Evolutionary conservation across 35 echinoderm and acorn worm species (phyloP).

Genomic region (Antedon bifida): DNA sequence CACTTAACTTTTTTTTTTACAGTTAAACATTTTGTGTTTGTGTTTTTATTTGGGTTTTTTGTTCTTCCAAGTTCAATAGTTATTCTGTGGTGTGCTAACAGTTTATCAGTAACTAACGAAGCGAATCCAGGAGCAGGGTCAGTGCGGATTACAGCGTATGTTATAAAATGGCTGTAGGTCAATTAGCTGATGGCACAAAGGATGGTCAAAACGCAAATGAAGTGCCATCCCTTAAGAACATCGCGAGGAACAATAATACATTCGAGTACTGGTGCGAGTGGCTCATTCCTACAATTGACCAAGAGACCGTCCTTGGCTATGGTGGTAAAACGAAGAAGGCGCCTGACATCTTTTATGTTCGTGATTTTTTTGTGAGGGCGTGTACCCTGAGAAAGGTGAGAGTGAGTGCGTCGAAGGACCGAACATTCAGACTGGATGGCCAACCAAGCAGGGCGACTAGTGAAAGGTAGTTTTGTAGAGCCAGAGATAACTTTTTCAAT

Average conservation of each 20-base stretch:
- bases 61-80: slow-evolving; percentile 30
- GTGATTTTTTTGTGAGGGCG: slow-evolving; percentile 20
- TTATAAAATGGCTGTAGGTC: neutral
- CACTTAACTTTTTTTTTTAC: too few species aligned
- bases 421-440: slow-evolving; percentile 25
- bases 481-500: slow-evolving; percentile 21
- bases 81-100: slow-evolving; percentile 15
- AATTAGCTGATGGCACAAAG: too few species aligned
- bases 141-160: neutral
- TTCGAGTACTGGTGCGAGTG: slow-evolving; percentile 17
- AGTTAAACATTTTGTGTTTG: too few species aligned
- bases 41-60: slow-evolving; percentile 55
- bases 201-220: too few species aligned
- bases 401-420: slow-evolving; percentile 14
- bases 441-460: slow-evolving; percentile 17
- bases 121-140: slow-evolving; percentile 4
- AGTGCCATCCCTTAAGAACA: too few species aligned
- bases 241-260: slow-evolving; percentile 6
- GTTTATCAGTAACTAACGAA: neutral
- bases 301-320: slow-evolving; percentile 33
- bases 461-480: slow-evolving; percentile 12
- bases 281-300: slow-evolving; percentile 11
- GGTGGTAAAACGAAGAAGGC: neutral
- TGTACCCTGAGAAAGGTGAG: slow-evolving; percentile 29
- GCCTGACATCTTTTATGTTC: neutral